phyloP scores from a whole-genome alignment of 2,888 invertebrate genomes.

The Rotaria macrura region DNA sequence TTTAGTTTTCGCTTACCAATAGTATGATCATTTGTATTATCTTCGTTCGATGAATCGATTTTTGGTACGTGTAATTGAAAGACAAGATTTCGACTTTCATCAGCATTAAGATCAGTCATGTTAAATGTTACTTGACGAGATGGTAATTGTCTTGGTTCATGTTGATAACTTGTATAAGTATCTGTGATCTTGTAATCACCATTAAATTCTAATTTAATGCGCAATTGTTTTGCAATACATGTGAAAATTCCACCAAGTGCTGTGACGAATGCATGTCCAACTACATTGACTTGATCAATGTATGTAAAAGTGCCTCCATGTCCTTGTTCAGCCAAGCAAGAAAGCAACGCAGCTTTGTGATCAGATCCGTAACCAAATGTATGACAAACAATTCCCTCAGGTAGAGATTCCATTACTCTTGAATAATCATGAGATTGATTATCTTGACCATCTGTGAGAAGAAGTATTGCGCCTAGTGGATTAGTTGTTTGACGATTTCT shows the following conservation, averaged over 20 bases:
- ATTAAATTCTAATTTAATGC: not conserved
- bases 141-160: not conserved
- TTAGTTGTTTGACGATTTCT: not conserved
- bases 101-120: not conserved
- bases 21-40: not conserved
- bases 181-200: not conserved
- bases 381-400: not conserved
- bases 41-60: not conserved
- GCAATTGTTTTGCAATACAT: not conserved
- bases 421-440: not conserved
- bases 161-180: not conserved
- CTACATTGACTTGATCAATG: not conserved
- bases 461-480: not conserved
- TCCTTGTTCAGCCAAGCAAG: not conserved
- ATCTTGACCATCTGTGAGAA: not conserved
- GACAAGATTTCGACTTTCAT: not conserved
- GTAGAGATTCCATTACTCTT: not conserved
- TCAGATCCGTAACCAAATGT: not conserved
- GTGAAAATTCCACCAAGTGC: not conserved
- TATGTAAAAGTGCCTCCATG: not conserved
- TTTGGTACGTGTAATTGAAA: not conserved
- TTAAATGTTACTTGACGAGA: not conserved
- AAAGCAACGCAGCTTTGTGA: not conserved
- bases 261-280: not conserved
- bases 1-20: not conserved